Evolutionary conservation across 2,888 invertebrate species (phyloP), one percentile per base, ranked within the genome.

Genomic region (Melinaea marsaeus): DNA sequence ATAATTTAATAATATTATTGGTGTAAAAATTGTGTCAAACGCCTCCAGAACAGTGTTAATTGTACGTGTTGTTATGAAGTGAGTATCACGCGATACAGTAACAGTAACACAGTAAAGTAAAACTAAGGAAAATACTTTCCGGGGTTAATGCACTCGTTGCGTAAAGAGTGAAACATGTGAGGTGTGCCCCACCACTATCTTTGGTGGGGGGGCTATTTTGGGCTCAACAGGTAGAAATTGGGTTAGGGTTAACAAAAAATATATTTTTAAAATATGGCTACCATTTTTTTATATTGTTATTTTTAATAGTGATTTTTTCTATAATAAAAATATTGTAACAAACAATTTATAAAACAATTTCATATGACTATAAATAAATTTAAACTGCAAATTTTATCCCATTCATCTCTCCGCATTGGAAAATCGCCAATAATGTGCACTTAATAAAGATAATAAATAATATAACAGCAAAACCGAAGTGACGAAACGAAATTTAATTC

Each of bases 121-220:
- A 89, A 88, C 88, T 82, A 83, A 87, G 88, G 89, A 88, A 89
- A 90, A 88, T 83, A 86, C 81, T 89, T 90, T 90, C 90, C 90
- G 90, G 90, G 90, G 90, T 90, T 83, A 90, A 89, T 73, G 88
- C 80, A 86, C 89, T 80, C 76, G 86, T 90, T 90, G 90, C 90
- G 89, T 88, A 90, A 90, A 89, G 79, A 78, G 80, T 84, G 87
- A 85, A 86, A 84, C 84, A 83, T 79, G 76, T 75, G 78, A 76
- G 77, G 78, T 75, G 76, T 79, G 80, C 78, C 80, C 78, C 32
- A 56, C 60, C 51, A 57, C 65, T 65, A 66, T 63, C 73, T 42
- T 42, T 42, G 42, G 42, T 9, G 11, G 7, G 7, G 9, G 7
- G 7, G 11, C 42, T 42, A 42, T 42, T 42, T 42, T 42, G 42